A percentile compares a stretch with the other conserved stretches of the same genome.
These are phyloP conservation scores for Drosophila pectinifera DNA, from an alignment of 1,140 invertebrate species.

Conservation along the genomic window DNA sequence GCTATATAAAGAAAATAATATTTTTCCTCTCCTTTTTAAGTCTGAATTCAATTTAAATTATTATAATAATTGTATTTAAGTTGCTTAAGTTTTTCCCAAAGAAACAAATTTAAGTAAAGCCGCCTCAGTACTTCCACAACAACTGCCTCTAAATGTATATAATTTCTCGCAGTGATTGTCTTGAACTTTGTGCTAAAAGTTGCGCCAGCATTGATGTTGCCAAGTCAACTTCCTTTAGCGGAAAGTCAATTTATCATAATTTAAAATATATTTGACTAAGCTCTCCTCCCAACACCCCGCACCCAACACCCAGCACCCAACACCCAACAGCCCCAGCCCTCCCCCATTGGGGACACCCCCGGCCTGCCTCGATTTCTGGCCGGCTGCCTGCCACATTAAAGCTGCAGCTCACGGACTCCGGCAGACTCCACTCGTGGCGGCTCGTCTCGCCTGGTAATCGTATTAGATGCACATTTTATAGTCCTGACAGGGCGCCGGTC, in stretches of 20 bases:
- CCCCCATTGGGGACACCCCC: background rate
- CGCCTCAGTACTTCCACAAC: too few relatives aligned
- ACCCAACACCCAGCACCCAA: too few relatives aligned
- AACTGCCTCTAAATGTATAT: too few relatives aligned
- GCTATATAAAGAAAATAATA: too few relatives aligned
- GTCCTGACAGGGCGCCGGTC: conserved; percentile 44
- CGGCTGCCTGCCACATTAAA: conserved; percentile 34
- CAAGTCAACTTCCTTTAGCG: conserved; percentile 56
- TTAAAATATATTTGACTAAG: conserved; percentile 68
- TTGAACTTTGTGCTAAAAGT: conserved; percentile 56
- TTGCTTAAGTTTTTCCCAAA: too few relatives aligned
- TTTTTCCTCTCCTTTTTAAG: too few relatives aligned
- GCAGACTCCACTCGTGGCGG: conserved; percentile 5
- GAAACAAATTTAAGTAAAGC: too few relatives aligned
- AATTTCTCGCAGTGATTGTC: background rate
- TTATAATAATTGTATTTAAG: too few relatives aligned
- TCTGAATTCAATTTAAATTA: too few relatives aligned
- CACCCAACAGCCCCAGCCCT: too few relatives aligned
- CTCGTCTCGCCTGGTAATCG: conserved; percentile 64
- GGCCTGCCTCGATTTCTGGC: conserved; percentile 8
- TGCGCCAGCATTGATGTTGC: conserved; percentile 39
- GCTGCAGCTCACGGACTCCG: conserved; percentile 42
- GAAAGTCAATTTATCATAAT: conserved; percentile 78
- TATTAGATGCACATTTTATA: conserved; percentile 82
- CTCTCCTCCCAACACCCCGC: conserved; percentile 1